A percentile compares a stretch with the other conserved stretches of the same genome.
phyloP scores from a whole-genome alignment of 2,888 invertebrate genomes.

The Acholoe squamosa region DNA sequence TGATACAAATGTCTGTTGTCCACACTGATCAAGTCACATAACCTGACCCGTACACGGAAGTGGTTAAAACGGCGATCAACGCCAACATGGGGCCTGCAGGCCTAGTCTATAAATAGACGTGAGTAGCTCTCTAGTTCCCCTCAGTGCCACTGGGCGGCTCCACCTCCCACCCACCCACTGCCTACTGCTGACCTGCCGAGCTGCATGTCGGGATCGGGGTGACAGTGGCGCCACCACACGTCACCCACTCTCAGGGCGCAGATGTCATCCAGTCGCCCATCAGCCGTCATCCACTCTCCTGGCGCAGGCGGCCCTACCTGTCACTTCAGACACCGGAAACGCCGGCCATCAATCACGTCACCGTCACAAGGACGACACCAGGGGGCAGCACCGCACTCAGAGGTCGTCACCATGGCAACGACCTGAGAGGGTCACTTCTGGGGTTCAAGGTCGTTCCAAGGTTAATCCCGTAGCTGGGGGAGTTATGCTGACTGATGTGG shows the following conservation, averaged over 20 bases:
- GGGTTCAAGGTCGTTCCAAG: slow-evolving; percentile 46
- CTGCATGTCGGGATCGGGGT: slow-evolving; percentile 6
- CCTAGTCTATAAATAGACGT: not conserved
- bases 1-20: too few species aligned
- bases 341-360: slow-evolving; percentile 55
- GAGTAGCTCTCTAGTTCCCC: slow-evolving; percentile 29
- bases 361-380: slow-evolving; percentile 48
- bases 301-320: slow-evolving; percentile 31
- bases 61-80: slow-evolving; percentile 32
- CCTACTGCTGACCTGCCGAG: not conserved
- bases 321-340: slow-evolving; percentile 51
- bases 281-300: slow-evolving; percentile 38
- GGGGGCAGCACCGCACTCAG: slow-evolving; percentile 43
- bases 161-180: not conserved
- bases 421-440: not conserved
- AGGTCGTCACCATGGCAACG: slow-evolving; percentile 45
- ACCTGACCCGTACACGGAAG: not conserved
- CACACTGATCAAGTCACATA: not conserved
- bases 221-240: slow-evolving; percentile 34
- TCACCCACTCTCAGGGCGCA: not conserved
- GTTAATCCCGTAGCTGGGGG: slow-evolving; percentile 33
- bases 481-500: slow-evolving; percentile 59
- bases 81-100: not conserved
- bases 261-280: slow-evolving; percentile 22
- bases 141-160: not conserved